A percentile compares a stretch with the other conserved stretches of the same genome.
These are phyloP conservation scores for Cremastobaeus sp. DNA, from an alignment of 2,888 invertebrate genomes.

Conservation along the genomic window DNA sequence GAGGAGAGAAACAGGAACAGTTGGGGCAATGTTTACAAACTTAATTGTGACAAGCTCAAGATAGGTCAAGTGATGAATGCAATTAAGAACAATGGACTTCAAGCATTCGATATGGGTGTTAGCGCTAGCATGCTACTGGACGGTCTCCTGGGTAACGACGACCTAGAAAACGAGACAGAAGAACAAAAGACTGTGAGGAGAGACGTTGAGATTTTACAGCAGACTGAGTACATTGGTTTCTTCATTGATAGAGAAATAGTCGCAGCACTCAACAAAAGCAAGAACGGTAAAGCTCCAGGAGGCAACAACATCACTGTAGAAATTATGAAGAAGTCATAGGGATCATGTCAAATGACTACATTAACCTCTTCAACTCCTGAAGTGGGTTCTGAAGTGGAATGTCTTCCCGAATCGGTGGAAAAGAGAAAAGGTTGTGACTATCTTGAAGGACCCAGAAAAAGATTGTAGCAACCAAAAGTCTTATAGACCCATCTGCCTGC, in stretches of 20 bases:
- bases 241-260: too few relatives aligned
- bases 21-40: conserved; percentile 19
- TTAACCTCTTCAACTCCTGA: too few relatives aligned
- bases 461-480: conserved; percentile 22
- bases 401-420: conserved; percentile 42
- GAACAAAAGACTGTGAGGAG: conserved; percentile 20
- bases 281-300: conserved; percentile 10
- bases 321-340: too few relatives aligned
- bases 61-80: neutral
- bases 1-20: conserved; percentile 7
- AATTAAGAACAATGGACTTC: too few relatives aligned
- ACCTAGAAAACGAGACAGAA: neutral
- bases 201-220: conserved; percentile 11
- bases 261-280: too few relatives aligned
- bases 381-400: too few relatives aligned
- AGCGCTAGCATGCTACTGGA: neutral
- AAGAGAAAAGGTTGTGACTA: neutral
- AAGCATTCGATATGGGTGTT: neutral
- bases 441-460: conserved; percentile 30
- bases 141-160: conserved; percentile 8
- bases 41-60: neutral
- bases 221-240: too few relatives aligned
- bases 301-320: neutral
- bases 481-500: conserved; percentile 50
- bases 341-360: too few relatives aligned